phyloP scores from a whole-genome alignment of 2,888 invertebrate genomes.

The Suillia variegata region DNA sequence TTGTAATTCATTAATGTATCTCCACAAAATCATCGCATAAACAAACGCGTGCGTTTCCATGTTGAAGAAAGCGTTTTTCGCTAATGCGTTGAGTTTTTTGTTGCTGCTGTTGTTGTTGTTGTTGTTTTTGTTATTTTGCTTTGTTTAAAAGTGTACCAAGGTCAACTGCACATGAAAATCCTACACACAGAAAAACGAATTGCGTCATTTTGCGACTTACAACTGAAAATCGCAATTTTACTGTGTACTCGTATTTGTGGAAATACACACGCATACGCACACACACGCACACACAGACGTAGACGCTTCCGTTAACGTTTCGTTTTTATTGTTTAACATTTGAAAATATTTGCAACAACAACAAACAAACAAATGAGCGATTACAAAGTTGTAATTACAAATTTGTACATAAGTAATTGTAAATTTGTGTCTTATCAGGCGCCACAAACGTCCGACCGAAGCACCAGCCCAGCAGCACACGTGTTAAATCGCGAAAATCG shows the following conservation, averaged over 20 bases:
- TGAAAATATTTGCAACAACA: neutral
- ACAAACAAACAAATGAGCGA: neutral
- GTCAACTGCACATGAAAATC: constrained; percentile 2
- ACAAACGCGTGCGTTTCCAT: constrained; percentile 4
- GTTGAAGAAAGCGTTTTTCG: neutral
- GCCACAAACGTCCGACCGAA: too few relatives aligned
- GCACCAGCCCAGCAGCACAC: neutral
- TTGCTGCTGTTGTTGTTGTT: too few relatives aligned
- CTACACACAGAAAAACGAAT: constrained; percentile 1
- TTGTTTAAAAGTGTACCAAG: constrained; percentile 4
- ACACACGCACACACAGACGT: too few relatives aligned
- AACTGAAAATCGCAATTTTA: too few relatives aligned
- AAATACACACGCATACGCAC: too few relatives aligned
- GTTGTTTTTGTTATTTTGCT: neutral
- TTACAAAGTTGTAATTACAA: neutral
- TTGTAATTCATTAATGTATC: too few relatives aligned
- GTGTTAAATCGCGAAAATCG: too few relatives aligned
- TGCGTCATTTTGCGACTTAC: neutral
- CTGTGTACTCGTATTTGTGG: too few relatives aligned
- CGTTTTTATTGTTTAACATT: neutral
- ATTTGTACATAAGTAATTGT: neutral
- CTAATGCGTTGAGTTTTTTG: too few relatives aligned
- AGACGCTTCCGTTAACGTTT: too few relatives aligned
- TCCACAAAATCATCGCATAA: too few relatives aligned
- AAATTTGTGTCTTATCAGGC: neutral